Percentiles rank a stretch among this genome's conserved stretches.
These are phyloP conservation scores for Leistus spinibarbis DNA, from an alignment of 2,888 invertebrate species.

Conservation along the genomic window DNA sequence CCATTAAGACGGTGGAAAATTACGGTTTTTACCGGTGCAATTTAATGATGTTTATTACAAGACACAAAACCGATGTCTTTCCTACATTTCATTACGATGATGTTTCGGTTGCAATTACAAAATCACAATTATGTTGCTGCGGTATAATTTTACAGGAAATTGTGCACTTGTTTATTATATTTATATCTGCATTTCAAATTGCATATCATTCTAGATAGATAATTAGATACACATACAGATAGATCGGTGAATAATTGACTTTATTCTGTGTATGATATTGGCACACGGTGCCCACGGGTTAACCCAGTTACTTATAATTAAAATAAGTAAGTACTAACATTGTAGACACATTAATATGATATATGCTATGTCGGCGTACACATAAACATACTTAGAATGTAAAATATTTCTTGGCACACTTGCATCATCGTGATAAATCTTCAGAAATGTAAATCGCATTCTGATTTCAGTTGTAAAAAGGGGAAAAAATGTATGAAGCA, in stretches of 20 bases:
- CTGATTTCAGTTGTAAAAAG: neutral
- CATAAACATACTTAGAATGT: neutral
- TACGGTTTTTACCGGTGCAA: conserved; percentile 32
- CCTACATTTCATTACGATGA: neutral
- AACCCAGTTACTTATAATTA: too few species aligned
- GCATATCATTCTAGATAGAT: too few species aligned
- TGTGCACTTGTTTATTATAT: too few species aligned
- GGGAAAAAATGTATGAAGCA: neutral
- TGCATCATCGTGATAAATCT: neutral
- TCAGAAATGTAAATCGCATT: neutral
- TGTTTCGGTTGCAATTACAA: too few species aligned
- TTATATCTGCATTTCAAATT: too few species aligned
- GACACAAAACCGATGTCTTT: neutral
- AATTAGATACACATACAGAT: too few species aligned
- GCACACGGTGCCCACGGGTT: too few species aligned
- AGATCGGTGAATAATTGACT: too few species aligned
- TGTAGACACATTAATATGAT: too few species aligned
- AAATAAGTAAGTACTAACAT: too few species aligned
- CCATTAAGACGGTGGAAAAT: conserved; percentile 34
- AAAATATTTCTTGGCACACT: neutral
- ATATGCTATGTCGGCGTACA: neutral
- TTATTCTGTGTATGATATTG: too few species aligned
- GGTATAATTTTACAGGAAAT: too few species aligned
- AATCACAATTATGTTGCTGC: neutral
- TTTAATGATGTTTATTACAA: conserved; percentile 33